Evolutionary conservation across 2,888 invertebrate genomes (phyloP), one percentile per base, ranked within the genome.

Genomic region (Metopia argyrocephala): DNA sequence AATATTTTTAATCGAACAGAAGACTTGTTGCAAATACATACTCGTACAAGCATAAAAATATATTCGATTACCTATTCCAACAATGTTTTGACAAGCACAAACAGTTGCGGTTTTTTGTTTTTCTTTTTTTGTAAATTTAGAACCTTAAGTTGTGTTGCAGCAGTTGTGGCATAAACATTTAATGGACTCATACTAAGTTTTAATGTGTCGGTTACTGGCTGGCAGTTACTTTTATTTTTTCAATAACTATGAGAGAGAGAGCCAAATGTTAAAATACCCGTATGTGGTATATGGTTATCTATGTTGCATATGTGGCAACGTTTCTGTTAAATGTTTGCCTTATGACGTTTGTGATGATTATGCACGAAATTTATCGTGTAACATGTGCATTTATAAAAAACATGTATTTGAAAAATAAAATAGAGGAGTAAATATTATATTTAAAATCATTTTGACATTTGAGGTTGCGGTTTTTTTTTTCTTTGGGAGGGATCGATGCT

Each of bases 311-410:
- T n/a, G n/a, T n/a, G n/a, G n/a, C n/a, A n/a, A n/a, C n/a, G n/a
- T n/a, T n/a, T n/a, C n/a, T n/a, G n/a, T 73, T 31, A 61, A 78
- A 62, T 38, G 20, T 69, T 71, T 66, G 15, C 71, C 54, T 68
- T 64, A 66, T 78, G 78, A 78, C 71, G 66, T 66, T 78, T 78
- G 64, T 57, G 83, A 82, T 83, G 84, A 83, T 78, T 79, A 78
- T 83, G 82, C 85, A 84, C 84, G 85, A 85, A 85, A 84, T 84
- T 85, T 84, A 84, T 84, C 83, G 85, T 85, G 84, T 81, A 84
- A 83, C 82, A 80, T 84, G 85, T 83, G 85, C 85, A 84, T 85
- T 85, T 82, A 84, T 85, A 84, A 84, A 85, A 79, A 66, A 78
- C 76, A 50, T 28, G 38, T 38, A 4, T 31, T 31, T 31, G 12